Evolutionary conservation across 2,797 vertebrate species (phyloP).

Genomic region (Garrulus glandarius): DNA sequence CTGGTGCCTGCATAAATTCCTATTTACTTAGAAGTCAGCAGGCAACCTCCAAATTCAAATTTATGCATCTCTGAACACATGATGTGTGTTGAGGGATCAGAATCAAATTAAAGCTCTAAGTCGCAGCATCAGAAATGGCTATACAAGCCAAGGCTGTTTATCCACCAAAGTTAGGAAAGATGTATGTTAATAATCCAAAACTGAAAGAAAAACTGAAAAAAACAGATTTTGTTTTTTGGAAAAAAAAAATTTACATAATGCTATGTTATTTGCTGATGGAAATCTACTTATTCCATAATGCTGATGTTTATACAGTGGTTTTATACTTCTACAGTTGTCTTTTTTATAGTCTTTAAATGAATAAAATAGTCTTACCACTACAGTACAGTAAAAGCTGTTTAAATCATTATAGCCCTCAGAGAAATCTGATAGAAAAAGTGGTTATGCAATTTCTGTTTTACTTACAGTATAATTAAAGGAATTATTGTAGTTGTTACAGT

Average conservation of each 20-base stretch:
- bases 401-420: background rate
- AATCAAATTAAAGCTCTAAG: constrained; percentile 77
- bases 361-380: constrained; percentile 23
- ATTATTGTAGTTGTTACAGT: background rate
- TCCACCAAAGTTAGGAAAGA: constrained; percentile 46
- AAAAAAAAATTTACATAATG: background rate
- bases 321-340: constrained; percentile 10
- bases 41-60: constrained; percentile 65
- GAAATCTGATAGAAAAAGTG: constrained; percentile 7
- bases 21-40: constrained; percentile 71
- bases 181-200: constrained; percentile 41
- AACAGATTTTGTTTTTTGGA: background rate
- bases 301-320: background rate
- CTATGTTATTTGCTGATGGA: background rate
- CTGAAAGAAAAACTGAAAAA: constrained; percentile 15
- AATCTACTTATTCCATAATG: background rate
- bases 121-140: constrained; percentile 49
- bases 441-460: background rate
- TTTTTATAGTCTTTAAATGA: constrained; percentile 28
- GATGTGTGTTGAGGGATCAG: constrained; percentile 65
- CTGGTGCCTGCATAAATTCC: constrained; percentile 56
- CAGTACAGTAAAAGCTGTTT: background rate
- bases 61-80: constrained; percentile 47
- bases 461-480: constrained; percentile 50
- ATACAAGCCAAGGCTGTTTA: constrained; percentile 58